These are phyloP conservation scores for Gopherus evgoodei DNA, from an alignment of 2,113 vertebrate species.

Conservation along the genomic window DNA sequence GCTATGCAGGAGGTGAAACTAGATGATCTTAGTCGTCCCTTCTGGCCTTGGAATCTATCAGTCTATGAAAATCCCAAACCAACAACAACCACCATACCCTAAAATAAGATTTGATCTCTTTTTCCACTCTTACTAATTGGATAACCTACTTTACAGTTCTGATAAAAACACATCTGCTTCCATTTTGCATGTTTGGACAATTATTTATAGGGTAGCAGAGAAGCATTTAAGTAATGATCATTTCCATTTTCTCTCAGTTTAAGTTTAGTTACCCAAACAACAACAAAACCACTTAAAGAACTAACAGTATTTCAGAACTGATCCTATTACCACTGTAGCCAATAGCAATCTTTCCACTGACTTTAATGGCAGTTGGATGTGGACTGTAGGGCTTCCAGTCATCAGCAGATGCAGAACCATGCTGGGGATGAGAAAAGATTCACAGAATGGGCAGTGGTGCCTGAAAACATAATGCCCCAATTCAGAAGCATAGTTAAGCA, in stretches of 20 bases:
- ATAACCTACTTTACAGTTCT: slow-evolving; percentile 45
- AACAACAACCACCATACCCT: not conserved
- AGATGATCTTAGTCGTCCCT: not conserved
- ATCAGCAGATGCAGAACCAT: not conserved
- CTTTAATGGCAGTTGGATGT: slow-evolving; percentile 41
- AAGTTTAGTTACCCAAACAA: slow-evolving; percentile 49
- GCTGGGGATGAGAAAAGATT: not conserved
- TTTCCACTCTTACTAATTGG: slow-evolving; percentile 33
- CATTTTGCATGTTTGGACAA: slow-evolving; percentile 30
- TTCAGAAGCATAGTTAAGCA: not conserved
- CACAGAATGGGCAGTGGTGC: not conserved
- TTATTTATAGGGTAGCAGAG: slow-evolving; percentile 9
- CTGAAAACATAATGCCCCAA: not conserved
- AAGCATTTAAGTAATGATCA: slow-evolving; percentile 67
- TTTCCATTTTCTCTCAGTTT: slow-evolving; percentile 46
- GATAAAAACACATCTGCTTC: slow-evolving; percentile 65
- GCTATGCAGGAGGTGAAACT: too few relatives aligned
- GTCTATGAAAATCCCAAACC: not conserved
- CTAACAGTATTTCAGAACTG: slow-evolving; percentile 16
- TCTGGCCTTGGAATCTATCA: not conserved
- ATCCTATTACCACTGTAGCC: slow-evolving; percentile 34
- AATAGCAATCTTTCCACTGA: slow-evolving; percentile 17
- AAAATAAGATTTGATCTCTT: slow-evolving; percentile 24
- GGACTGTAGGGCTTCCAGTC: slow-evolving; percentile 21
- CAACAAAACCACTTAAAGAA: slow-evolving; percentile 35